Percentiles rank a stretch among this genome's conserved stretches.
phyloP scores from a whole-genome alignment of 2,113 vertebrate species.

The Alligator mississippiensis region DNA sequence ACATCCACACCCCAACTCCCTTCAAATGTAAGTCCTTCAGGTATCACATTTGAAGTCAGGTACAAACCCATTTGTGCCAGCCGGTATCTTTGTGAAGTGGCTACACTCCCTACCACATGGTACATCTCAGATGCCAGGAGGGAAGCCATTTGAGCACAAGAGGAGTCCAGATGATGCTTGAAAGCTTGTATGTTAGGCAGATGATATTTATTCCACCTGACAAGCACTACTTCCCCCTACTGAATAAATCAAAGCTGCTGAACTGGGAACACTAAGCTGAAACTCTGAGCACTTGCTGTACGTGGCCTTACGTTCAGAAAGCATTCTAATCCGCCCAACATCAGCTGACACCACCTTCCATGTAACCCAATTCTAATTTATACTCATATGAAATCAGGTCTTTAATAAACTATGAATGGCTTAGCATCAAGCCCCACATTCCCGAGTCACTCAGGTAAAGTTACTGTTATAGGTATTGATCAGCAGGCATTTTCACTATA shows the following conservation, averaged over 20 bases:
- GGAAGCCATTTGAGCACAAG: slow-evolving; percentile 68
- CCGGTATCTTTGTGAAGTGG: slow-evolving; percentile 77
- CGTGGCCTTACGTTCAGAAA: not conserved
- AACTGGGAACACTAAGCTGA: not conserved
- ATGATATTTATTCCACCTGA: slow-evolving; percentile 32
- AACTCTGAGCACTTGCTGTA: not conserved
- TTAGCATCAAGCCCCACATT: not conserved
- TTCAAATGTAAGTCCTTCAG: not conserved
- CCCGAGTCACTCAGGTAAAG: not conserved
- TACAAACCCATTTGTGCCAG: slow-evolving; percentile 84
- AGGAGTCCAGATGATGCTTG: slow-evolving; percentile 4
- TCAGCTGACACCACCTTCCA: not conserved
- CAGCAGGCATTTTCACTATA: not conserved
- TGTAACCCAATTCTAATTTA: slow-evolving; percentile 13
- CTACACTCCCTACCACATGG: slow-evolving; percentile 81
- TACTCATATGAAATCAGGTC: not conserved
- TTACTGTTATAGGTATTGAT: not conserved
- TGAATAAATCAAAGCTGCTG: slow-evolving; percentile 18
- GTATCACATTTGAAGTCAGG: not conserved
- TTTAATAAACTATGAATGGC: not conserved
- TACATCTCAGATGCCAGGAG: slow-evolving; percentile 76
- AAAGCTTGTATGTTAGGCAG: slow-evolving; percentile 58
- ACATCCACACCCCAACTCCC: not conserved
- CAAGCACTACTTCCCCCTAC: slow-evolving; percentile 14
- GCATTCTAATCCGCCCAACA: slow-evolving; percentile 17